Base-by-base conservation (phyloP, 53 echinoderm and acorn worm genomes). In the Holothuria scabra region DNA sequence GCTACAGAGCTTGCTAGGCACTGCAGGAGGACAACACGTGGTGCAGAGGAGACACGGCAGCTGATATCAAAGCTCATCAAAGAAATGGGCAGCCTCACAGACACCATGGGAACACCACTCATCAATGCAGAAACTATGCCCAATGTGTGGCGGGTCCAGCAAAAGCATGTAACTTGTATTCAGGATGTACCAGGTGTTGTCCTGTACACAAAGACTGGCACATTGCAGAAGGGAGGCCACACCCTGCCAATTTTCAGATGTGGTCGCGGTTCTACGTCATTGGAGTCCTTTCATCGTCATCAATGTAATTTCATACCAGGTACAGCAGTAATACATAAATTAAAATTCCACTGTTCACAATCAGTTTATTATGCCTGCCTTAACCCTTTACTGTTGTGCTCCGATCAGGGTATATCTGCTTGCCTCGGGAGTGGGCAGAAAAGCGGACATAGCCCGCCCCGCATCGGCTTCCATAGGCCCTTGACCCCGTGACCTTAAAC, bases 271-370 rank as follows among this genome's bases (percentile, higher is more conserved):
- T 83, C 90, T 12, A 74, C 90, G 13, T 91, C 91, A 8, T 57
- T 91, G 30, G 88, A 91, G 37, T 59, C 67, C 19, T 91, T 87
- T 56, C 91, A 91, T 84, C 84, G 84, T 35, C 87, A 87, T 70
- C 87, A 87, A 87, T 87, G 87, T 37, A 69, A 22, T 56, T 90
- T 90, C 20, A 68, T 85, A 28, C 86, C 90, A 28, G 86, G 86
- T 90, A 64, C 35, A 14, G 58, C 58, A 57, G 12, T 14, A 57
- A 57, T 57, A 14, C 13, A 57, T 14, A 12, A 20, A n/a, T n/a
- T n/a, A n/a, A n/a, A n/a, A n/a, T n/a, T n/a, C n/a, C n/a, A n/a
- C n/a, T n/a, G n/a, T n/a, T 57, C 20, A 14, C 20, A 57, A 57
- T 14, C 12, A 57, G 58, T 14, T 57, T 12, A 20, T 57, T 20